phyloP scores from a whole-genome alignment of 2,797 vertebrate genomes.

The Arctocebus calabarensis region DNA sequence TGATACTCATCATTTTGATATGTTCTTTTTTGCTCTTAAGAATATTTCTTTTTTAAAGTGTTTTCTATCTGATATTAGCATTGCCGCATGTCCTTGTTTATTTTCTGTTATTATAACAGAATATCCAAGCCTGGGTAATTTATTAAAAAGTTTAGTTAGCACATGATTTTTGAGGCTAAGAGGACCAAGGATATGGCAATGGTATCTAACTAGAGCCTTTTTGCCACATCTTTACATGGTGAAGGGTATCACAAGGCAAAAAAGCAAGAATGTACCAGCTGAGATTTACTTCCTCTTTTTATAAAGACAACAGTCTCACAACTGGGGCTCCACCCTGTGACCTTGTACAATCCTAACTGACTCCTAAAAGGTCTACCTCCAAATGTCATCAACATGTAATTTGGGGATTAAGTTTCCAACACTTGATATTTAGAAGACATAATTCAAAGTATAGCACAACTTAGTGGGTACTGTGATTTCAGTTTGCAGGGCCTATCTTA shows the following conservation, averaged over 20 bases:
- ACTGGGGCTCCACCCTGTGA: background rate
- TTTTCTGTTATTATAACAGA: background rate
- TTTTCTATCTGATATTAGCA: background rate
- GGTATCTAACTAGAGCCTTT: background rate
- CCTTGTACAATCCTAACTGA: background rate
- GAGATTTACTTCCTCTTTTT: background rate
- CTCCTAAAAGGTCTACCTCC: background rate
- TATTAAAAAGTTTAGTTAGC: background rate
- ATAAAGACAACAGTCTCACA: background rate
- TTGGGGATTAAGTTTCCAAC: too few species aligned
- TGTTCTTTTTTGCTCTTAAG: background rate
- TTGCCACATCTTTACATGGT: background rate
- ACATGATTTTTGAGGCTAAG: background rate
- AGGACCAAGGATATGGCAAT: background rate
- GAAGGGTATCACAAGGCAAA: background rate
- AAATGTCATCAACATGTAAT: background rate
- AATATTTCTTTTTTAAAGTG: background rate
- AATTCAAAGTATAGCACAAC: background rate
- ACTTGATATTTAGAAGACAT: too few species aligned
- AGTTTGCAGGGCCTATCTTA: background rate
- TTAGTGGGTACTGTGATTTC: background rate
- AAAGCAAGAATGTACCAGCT: background rate
- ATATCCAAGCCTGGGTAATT: background rate
- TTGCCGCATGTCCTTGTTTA: too few species aligned
- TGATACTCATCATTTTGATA: background rate